Conservation (phyloP, 2,888 invertebrate species). For the Bhutanitis thaidina region DNA sequence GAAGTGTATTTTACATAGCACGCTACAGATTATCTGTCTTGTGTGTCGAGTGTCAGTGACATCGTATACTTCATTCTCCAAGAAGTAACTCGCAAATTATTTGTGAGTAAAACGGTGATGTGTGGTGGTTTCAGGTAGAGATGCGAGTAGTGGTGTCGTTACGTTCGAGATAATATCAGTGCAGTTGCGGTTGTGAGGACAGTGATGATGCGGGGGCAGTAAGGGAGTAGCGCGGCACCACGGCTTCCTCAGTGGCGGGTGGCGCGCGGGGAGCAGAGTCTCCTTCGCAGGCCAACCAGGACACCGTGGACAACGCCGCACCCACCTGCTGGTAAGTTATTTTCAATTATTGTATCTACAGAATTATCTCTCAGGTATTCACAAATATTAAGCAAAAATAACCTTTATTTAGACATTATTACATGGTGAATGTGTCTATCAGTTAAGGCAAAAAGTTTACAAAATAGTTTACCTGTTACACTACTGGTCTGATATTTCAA, state of each 20-base stretch:
- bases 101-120: conserved; percentile 28
- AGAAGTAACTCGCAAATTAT: conserved; percentile 23
- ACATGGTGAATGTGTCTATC: background rate
- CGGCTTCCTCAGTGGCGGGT: conserved; percentile 76
- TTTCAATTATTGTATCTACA: background rate
- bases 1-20: conserved; percentile 9
- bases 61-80: conserved; percentile 21
- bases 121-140: conserved; percentile 69
- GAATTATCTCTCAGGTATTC: background rate
- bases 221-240: conserved; percentile 69
- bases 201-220: conserved; percentile 82
- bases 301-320: conserved; percentile 75
- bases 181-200: conserved; percentile 69
- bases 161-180: conserved; percentile 77
- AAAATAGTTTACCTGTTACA: background rate
- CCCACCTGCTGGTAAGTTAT: conserved; percentile 73
- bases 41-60: conserved; percentile 16
- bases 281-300: conserved; percentile 78
- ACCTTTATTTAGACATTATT: conserved; percentile 2
- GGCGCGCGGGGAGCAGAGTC: conserved; percentile 79
- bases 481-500: conserved; percentile 9
- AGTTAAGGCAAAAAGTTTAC: background rate
- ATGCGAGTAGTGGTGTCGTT: conserved; percentile 73
- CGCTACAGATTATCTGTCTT: conserved; percentile 1
- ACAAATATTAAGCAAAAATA: conserved; percentile 3